phyloP scores from a whole-genome alignment of 2,888 invertebrate species.

The Drosophila mimetica region DNA sequence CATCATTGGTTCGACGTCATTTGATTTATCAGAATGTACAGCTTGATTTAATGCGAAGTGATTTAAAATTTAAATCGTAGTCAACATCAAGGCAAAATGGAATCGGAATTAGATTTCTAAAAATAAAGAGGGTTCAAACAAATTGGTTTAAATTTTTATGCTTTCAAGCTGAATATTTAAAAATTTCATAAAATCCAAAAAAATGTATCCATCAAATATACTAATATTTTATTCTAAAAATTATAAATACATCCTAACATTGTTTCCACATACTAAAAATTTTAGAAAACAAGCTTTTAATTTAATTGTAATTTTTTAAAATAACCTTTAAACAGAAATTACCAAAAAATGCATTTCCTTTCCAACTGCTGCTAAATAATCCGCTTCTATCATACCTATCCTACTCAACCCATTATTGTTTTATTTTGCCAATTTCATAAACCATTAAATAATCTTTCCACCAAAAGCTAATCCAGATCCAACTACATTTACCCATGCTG shows the following conservation, averaged over 20 bases:
- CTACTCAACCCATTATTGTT: constrained; percentile 32
- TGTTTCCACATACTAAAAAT: too few relatives aligned
- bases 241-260: too few relatives aligned
- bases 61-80: constrained; percentile 19
- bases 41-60: neutral
- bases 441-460: constrained; percentile 66
- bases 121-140: neutral
- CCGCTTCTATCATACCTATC: constrained; percentile 4
- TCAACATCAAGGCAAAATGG: constrained; percentile 1
- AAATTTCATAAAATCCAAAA: too few relatives aligned
- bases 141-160: neutral
- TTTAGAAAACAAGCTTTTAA: too few relatives aligned
- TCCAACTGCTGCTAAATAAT: constrained; percentile 5
- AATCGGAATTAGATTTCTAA: neutral
- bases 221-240: too few relatives aligned
- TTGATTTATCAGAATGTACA: constrained; percentile 30
- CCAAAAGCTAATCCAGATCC: constrained; percentile 69
- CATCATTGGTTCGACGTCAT: constrained; percentile 38
- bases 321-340: too few relatives aligned
- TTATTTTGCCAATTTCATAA: constrained; percentile 44
- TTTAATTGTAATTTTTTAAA: too few relatives aligned
- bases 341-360: too few relatives aligned
- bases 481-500: constrained; percentile 55
- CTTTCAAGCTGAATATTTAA: too few relatives aligned
- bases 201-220: too few relatives aligned